These are phyloP conservation scores for Apocheima hispidaria DNA, from an alignment of 2,888 invertebrate species.

Conservation along the genomic window DNA sequence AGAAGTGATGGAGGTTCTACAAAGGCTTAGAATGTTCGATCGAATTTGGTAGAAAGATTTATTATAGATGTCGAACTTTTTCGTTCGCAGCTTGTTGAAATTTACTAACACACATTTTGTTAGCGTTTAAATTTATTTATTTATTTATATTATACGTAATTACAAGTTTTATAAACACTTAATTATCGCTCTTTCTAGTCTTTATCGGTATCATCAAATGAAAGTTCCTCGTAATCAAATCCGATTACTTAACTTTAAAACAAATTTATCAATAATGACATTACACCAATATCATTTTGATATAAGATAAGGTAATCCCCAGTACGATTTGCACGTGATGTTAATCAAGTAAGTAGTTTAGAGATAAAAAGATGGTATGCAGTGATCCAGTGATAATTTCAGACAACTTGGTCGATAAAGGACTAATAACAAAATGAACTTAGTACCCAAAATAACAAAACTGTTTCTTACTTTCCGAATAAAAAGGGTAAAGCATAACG, in stretches of 20 bases:
- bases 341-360: slow-evolving; percentile 15
- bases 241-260: slow-evolving; percentile 26
- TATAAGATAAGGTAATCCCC: slow-evolving; percentile 32
- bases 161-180: background rate
- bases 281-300: slow-evolving; percentile 12
- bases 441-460: background rate
- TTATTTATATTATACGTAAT: background rate
- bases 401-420: background rate
- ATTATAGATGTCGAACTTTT: background rate
- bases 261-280: slow-evolving; percentile 19
- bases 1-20: slow-evolving; percentile 62
- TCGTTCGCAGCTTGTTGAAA: background rate
- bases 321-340: slow-evolving; percentile 24
- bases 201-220: slow-evolving; percentile 31
- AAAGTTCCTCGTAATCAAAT: slow-evolving; percentile 28
- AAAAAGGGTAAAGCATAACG: background rate
- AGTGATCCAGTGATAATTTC: background rate
- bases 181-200: background rate
- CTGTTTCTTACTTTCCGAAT: background rate
- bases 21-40: slow-evolving; percentile 35
- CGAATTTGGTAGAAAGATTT: slow-evolving; percentile 10
- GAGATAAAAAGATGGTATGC: slow-evolving; percentile 8
- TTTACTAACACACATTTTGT: background rate
- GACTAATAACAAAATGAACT: background rate
- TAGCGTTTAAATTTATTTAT: background rate